Base-by-base conservation (phyloP, 2,888 invertebrate genomes). In the Ectemnius lituratus region DNA sequence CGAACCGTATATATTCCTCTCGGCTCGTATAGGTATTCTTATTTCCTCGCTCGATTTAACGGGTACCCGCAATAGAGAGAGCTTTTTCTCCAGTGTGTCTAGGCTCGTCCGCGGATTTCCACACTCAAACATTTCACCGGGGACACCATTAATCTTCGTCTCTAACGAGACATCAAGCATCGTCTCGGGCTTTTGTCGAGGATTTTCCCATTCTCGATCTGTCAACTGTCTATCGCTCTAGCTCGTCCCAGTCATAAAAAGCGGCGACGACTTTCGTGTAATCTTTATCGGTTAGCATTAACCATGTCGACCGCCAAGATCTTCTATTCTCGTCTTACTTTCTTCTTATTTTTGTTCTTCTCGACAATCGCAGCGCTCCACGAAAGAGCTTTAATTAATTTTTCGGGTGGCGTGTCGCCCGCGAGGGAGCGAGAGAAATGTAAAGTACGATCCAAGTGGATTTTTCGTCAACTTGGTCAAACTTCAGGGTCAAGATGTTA, bases 31-130 rank as follows among this genome's bases (percentile, higher is more conserved):
- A 74, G 75, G 84, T 83, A 87, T 88, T 88, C 88, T 87, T 86
- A 87, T 88, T 87, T 86, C 85, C 82, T 84, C 84, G 87, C 88
- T 86, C 88, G 87, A 88, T 88, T 88, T 86, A 82, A 79, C 85
- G 70, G 73, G 11, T 16, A 37, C 14, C 56, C 59, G 75, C 59
- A 52, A 70, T 67, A 67, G 76, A 73, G 71, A 72, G 72, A 71
- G 69, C 72, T 65, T 70, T 72, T 62, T 61, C 73, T 61, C 67
- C 69, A 68, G 45, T 63, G 47, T 56, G 67, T 59, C 62, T 68
- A 56, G 52, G 65, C 70, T 59, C 64, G 61, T 65, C 68, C 66
- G 62, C 37, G 27, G 59, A 62, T 71, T 65, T 68, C 67, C 72
- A 65, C 46, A 72, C 46, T 72, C 62, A 74, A 70, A 72, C 72